phyloP scores from a whole-genome alignment of 2,113 vertebrate species.

The Hemichromis elongatus region DNA sequence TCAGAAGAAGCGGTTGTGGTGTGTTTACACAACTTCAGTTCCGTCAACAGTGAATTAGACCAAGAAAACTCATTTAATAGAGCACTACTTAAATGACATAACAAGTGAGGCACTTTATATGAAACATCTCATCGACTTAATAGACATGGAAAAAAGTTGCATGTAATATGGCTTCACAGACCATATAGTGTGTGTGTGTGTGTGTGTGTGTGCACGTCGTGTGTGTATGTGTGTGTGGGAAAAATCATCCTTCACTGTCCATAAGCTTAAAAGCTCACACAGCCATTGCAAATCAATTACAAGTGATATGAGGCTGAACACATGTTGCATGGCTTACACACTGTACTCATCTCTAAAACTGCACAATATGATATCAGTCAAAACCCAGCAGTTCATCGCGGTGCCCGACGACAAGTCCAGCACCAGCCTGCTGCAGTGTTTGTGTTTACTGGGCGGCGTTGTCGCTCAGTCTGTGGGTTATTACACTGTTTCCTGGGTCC shows the following conservation, averaged over 20 bases:
- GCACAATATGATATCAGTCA: neutral
- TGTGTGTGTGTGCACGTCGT: neutral
- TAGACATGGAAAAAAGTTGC: neutral
- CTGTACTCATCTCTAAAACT: neutral
- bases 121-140: neutral
- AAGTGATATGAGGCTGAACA: neutral
- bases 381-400: neutral
- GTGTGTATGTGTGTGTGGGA: neutral
- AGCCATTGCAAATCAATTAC: neutral
- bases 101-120: slow-evolving; percentile 9
- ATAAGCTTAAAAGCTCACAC: neutral
- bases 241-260: slow-evolving; percentile 27
- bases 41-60: neutral
- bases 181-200: neutral
- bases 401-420: neutral
- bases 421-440: slow-evolving; percentile 6
- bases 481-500: slow-evolving; percentile 16
- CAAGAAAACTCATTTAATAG: slow-evolving; percentile 16
- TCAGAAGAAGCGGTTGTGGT: neutral
- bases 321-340: neutral
- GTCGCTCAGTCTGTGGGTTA: neutral
- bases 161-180: neutral
- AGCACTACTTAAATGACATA: neutral
- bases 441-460: neutral
- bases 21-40: slow-evolving; percentile 8